Percentiles rank a stretch among this genome's conserved stretches.
phyloP scores from a whole-genome alignment of 1,140 invertebrate genomes.

The Papilio aristodemus region DNA sequence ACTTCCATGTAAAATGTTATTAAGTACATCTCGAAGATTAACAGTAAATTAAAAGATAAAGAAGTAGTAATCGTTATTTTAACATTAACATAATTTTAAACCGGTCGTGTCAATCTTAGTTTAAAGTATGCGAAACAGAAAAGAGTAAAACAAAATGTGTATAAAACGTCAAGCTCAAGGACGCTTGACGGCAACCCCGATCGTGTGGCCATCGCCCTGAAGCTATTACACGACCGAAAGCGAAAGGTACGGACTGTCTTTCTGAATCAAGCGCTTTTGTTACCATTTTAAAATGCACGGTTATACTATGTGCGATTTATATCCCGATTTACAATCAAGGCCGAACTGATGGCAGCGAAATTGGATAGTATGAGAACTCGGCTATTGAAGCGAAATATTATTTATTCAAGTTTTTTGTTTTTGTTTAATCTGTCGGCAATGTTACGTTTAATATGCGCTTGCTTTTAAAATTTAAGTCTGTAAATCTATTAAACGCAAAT shows the following conservation, averaged over 20 bases:
- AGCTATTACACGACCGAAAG: slow-evolving; percentile 39
- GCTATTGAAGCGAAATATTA: slow-evolving; percentile 35
- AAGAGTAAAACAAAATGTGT: slow-evolving; percentile 5
- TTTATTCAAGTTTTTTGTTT: slow-evolving; percentile 50
- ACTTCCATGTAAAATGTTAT: too few relatives aligned
- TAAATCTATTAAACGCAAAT: too few relatives aligned
- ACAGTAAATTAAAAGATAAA: too few relatives aligned
- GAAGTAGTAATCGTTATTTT: too few relatives aligned
- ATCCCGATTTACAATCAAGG: slow-evolving; percentile 54
- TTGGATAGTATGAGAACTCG: slow-evolving; percentile 49
- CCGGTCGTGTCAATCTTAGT: not conserved
- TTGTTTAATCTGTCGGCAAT: slow-evolving; percentile 30
- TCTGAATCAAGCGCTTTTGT: slow-evolving; percentile 43
- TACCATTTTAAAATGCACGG: slow-evolving; percentile 42
- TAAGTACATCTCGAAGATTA: too few relatives aligned
- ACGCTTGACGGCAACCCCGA: slow-evolving; percentile 25
- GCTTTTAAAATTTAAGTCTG: not conserved
- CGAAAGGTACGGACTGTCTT: slow-evolving; percentile 40
- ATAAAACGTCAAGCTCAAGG: slow-evolving; percentile 21
- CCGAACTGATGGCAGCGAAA: slow-evolving; percentile 45
- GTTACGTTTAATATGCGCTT: not conserved
- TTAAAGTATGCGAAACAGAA: not conserved
- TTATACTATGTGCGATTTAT: slow-evolving; percentile 34
- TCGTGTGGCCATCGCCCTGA: slow-evolving; percentile 36
- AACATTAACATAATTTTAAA: too few relatives aligned